These are phyloP conservation scores for Epicauta chinensis DNA, from an alignment of 1,140 invertebrate species.

Conservation along the genomic window DNA sequence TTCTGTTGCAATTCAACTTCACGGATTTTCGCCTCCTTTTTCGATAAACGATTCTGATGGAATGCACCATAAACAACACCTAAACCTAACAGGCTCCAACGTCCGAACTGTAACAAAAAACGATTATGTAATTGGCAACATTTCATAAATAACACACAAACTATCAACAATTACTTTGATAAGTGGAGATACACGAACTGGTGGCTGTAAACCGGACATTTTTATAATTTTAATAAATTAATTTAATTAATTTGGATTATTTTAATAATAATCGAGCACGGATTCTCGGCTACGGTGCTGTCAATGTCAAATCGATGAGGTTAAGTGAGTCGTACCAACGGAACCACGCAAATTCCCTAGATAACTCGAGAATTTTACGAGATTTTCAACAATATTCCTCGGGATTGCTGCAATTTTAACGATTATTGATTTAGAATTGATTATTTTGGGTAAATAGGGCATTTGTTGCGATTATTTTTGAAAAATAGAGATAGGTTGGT, in stretches of 20 bases:
- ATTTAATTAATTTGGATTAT: not conserved
- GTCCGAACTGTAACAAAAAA: slow-evolving; percentile 52
- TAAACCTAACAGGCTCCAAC: slow-evolving; percentile 62
- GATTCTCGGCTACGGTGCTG: not conserved
- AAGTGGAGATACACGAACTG: slow-evolving; percentile 63
- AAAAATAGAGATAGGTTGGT: too few species aligned
- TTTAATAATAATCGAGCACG: not conserved
- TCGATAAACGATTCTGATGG: slow-evolving; percentile 60
- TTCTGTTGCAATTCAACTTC: slow-evolving; percentile 61
- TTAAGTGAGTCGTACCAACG: too few species aligned
- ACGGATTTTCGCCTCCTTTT: slow-evolving; percentile 56
- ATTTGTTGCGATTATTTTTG: too few species aligned
- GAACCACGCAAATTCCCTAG: too few species aligned
- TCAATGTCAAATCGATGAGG: slow-evolving; percentile 4
- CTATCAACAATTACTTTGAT: too few species aligned
- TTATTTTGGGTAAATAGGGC: too few species aligned
- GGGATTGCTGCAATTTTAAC: too few species aligned
- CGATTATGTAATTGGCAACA: slow-evolving; percentile 20
- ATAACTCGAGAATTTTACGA: too few species aligned
- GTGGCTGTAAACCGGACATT: slow-evolving; percentile 52
- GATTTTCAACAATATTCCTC: too few species aligned
- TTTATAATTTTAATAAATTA: slow-evolving; percentile 22
- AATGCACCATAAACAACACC: slow-evolving; percentile 65
- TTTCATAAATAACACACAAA: too few species aligned
- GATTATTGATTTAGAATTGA: too few species aligned